A percentile compares a stretch with the other conserved stretches of the same genome.
Conservation (phyloP, 1,140 invertebrate species). For the Drosophila pandora region DNA sequence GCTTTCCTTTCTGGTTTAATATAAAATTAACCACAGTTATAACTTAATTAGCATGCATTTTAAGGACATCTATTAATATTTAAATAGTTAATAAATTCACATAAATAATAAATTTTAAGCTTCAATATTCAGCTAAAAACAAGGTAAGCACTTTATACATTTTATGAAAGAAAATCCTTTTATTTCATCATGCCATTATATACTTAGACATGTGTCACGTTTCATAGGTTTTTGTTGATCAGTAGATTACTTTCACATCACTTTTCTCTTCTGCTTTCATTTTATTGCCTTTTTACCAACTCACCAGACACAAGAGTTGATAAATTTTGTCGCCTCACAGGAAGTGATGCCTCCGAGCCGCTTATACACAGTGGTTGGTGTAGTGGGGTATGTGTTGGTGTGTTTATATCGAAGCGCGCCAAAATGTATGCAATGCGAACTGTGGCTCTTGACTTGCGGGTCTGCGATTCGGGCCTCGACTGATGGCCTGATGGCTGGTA, state of each 20-base stretch:
- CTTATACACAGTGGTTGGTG: conserved; percentile 7
- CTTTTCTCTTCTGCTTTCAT: conserved; percentile 25
- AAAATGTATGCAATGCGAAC: conserved; percentile 72
- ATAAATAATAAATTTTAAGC: too few species aligned
- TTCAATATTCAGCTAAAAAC: too few species aligned
- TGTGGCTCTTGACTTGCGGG: conserved; percentile 44
- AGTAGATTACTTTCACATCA: conserved; percentile 4
- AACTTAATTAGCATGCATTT: too few species aligned
- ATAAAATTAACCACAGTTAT: too few species aligned
- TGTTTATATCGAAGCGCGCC: conserved; percentile 57
- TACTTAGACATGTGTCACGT: too few species aligned
- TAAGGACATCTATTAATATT: too few species aligned
- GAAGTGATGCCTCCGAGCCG: conserved; percentile 9
- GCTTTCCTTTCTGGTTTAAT: too few species aligned
- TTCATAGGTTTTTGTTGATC: background rate
- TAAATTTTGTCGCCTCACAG: conserved; percentile 43
- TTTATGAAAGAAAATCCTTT: too few species aligned
- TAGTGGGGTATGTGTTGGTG: conserved; percentile 7
- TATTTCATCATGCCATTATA: too few species aligned
- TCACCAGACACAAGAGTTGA: conserved; percentile 69
- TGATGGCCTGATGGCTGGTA: conserved; percentile 62
- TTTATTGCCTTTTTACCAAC: conserved; percentile 19
- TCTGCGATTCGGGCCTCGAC: conserved; percentile 46
- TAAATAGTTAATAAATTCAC: too few species aligned
- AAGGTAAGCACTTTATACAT: too few species aligned